These are phyloP conservation scores for Pyxicephalus adspersus DNA, from an alignment of 2,113 vertebrate genomes.

Conservation along the genomic window DNA sequence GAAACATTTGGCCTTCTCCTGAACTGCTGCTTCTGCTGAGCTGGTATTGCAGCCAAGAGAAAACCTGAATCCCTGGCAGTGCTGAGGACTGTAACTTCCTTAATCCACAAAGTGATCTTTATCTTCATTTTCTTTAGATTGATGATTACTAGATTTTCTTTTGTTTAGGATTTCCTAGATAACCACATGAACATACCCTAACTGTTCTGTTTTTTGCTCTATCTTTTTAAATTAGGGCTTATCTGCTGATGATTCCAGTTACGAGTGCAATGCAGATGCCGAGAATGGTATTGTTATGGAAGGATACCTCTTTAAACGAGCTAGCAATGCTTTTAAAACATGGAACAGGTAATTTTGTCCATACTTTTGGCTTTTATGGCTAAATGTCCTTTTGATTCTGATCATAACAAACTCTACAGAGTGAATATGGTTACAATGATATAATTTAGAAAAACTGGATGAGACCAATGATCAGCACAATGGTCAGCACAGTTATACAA, in stretches of 20 bases:
- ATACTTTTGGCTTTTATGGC: background rate
- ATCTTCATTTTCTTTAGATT: too few species aligned
- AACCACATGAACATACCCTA: background rate
- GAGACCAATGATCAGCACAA: background rate
- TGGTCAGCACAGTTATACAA: background rate
- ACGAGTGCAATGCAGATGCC: conserved; percentile 94
- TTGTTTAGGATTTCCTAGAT: background rate
- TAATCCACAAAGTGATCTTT: too few species aligned
- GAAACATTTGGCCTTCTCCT: too few species aligned
- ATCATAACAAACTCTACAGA: background rate
- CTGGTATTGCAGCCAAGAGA: too few species aligned
- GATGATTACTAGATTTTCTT: too few species aligned
- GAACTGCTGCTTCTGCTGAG: too few species aligned
- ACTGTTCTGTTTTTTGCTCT: background rate
- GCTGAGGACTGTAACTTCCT: too few species aligned
- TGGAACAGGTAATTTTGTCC: conserved; percentile 90
- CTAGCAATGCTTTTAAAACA: conserved; percentile 98
- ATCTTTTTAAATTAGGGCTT: conserved; percentile 80
- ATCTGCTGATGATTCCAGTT: conserved; percentile 91
- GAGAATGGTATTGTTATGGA: conserved; percentile 97
- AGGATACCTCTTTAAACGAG: conserved; percentile 96
- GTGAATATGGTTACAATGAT: background rate
- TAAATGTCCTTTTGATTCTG: background rate
- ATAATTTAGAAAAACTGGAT: background rate
- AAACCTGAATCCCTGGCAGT: too few species aligned